Evolutionary conservation across 2,797 vertebrate species (phyloP).

Genomic region (Hemibagrus guttatus): DNA sequence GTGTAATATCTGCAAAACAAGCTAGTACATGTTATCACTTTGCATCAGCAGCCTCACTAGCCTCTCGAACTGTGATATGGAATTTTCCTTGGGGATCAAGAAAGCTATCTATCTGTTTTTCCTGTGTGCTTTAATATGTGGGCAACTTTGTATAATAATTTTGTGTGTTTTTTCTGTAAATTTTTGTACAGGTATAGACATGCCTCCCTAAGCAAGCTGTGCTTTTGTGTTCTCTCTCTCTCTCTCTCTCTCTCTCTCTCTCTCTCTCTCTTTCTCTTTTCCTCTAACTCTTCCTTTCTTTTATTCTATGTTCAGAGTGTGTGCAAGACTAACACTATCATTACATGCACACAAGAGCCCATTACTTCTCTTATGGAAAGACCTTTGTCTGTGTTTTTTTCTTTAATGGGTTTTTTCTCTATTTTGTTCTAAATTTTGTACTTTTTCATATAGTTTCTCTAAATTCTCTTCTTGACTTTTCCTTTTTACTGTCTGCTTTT

Average conservation of each 20-base stretch:
- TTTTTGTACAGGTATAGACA: constrained; percentile 18
- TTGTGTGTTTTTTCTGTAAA: background rate
- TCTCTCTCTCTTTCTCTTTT: background rate
- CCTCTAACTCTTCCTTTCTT: constrained; percentile 24
- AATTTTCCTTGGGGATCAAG: background rate
- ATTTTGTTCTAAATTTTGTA: background rate
- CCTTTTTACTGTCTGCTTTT: constrained; percentile 2
- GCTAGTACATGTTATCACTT: background rate
- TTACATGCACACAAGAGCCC: constrained; percentile 55
- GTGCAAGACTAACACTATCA: constrained; percentile 51
- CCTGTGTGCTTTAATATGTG: background rate
- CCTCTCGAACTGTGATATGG: background rate
- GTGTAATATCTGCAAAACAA: background rate
- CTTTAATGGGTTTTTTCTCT: background rate
- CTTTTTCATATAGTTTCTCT: constrained; percentile 12
- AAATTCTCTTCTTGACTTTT: constrained; percentile 9
- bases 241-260: background rate
- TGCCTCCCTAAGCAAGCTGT: constrained; percentile 39
- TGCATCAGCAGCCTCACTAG: background rate
- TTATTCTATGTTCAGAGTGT: constrained; percentile 37
- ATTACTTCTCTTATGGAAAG: constrained; percentile 59
- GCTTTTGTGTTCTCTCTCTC: constrained; percentile 36
- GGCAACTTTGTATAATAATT: background rate
- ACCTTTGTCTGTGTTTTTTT: constrained; percentile 14
- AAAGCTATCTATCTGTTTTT: background rate